These are phyloP conservation scores for Nebria brevicollis DNA, from an alignment of 2,888 invertebrate species.

Conservation along the genomic window DNA sequence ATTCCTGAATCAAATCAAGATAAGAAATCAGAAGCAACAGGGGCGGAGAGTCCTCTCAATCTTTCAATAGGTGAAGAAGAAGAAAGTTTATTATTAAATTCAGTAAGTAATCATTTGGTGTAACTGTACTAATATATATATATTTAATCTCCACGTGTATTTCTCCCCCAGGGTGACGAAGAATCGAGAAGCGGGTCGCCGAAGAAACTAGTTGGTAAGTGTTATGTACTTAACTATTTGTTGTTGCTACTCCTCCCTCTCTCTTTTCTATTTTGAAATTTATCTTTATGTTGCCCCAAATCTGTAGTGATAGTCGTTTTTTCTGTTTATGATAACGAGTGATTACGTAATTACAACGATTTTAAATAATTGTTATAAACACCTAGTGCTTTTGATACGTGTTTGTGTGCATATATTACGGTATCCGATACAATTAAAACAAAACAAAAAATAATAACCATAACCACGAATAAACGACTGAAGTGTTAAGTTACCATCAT, in stretches of 20 bases:
- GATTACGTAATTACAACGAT: background rate
- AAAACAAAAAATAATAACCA: background rate
- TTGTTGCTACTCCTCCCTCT: background rate
- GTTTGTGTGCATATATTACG: background rate
- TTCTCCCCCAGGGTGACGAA: slow-evolving; percentile 33
- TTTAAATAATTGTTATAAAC: background rate
- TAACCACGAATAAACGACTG: background rate
- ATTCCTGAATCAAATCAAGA: background rate
- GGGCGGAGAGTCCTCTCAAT: slow-evolving; percentile 77
- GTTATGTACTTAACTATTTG: background rate
- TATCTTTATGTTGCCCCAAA: background rate
- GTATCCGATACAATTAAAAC: background rate
- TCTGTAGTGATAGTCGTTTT: background rate
- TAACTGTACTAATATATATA: background rate
- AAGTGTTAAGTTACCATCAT: background rate
- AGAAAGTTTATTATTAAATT: slow-evolving; percentile 78
- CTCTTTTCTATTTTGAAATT: background rate
- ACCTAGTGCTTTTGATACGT: background rate
- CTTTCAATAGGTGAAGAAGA: slow-evolving; percentile 85
- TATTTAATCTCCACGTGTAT: slow-evolving; percentile 51
- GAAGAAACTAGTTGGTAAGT: slow-evolving; percentile 29
- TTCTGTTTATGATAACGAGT: background rate
- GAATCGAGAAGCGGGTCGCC: slow-evolving; percentile 8
- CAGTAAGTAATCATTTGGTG: slow-evolving; percentile 66
- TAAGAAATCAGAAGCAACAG: slow-evolving; percentile 39